Evolutionary conservation across 2,888 invertebrate genomes (phyloP), one percentile per base, ranked within the genome.

Genomic region (Pollenia griseotomentosa): DNA sequence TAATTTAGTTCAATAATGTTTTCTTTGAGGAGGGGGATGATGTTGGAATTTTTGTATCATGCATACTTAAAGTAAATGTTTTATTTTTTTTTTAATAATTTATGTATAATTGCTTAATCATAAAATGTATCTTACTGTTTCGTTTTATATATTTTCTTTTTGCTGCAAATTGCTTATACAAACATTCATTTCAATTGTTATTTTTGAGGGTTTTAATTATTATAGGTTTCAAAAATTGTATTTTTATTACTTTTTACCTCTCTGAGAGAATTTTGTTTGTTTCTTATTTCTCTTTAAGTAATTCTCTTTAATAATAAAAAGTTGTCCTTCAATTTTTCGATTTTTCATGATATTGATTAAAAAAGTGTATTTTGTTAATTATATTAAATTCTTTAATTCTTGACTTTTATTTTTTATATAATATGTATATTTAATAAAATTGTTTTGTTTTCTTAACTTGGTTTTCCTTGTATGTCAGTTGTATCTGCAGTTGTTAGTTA

Each of bases 371-470:
- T 51, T 65, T 33, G n/a, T 73, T 81, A 70, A 59, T 61, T 70
- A 16, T 66, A 61, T 77, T 83, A 83, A 70, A 83, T 75, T 79
- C 68, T 70, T 77, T 55, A 53, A 66, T 74, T 82, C n/a, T 68
- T 61, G 23, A 55, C 57, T 57, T 12, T 70, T 63, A 61, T 68
- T 40, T 33, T 65, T 71, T 75, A 57, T 74, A 59, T 90, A 55
- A 55, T 23, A 71, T n/a, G 44, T 74, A 90, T 90, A 90, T 90
- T 91, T 90, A 89, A 90, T 91, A 90, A 74, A 90, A 90, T 90
- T 91, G 89, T 90, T 90, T 84, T 81, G 89, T 90, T 90, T 91
- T 89, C 89, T 90, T 90, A 90, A 90, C 90, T 90, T 83, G 77
- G 65, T 61, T 83, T 89, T 89, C 88, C 88, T 89, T 89, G 88